Base-by-base conservation (phyloP, 2,797 vertebrate genomes). In the Cyprinella venusta region DNA sequence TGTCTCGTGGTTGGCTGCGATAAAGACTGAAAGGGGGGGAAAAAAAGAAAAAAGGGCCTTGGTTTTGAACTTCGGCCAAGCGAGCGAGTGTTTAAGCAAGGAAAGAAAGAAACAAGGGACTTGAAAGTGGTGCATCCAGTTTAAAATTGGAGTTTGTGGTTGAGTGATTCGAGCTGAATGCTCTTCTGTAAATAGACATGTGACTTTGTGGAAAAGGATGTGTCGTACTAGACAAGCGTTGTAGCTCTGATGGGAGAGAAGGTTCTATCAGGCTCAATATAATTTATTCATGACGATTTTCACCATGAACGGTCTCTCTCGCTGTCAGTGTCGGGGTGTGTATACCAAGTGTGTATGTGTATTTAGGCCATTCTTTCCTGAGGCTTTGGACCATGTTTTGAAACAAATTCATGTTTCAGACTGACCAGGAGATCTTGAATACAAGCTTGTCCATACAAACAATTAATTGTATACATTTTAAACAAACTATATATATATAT, bases 1-100 rank as follows among this genome's bases (percentile, higher is more conserved):
- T 87, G 91, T 89, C 89, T 88, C 24, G 85, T 88, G 86, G 89
- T 77, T 74, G 78, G 86, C 79, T 2, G 42, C 76, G 85, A 92
- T 86, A 90, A 89, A 91, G 68, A 69, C 33, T 85, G 86, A 84
- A 75, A 45, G 7, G 56, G 75, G 83, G 85, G 83, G 85, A 79
- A 59, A n/a, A n/a, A 42, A 68, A 76, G 6, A 68, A 21, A 81
- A 83, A 52, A 79, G 36, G 10, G 24, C 24, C 75, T 63, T 24
- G 48, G 65, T 26, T 69, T 59, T 69, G 78, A 74, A 77, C 68
- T 64, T 75, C 15, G 5, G 79, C 75, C 85, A 70, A 79, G n/a
- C 21, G 2, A 54, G 8, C 59, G 10, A 77, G 74, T 85, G 86
- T 69, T 77, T 82, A 63, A 84, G 80, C 40, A 42, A 79, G 19